Base-by-base conservation (phyloP, 2,113 vertebrate genomes). In the Python bivittatus region DNA sequence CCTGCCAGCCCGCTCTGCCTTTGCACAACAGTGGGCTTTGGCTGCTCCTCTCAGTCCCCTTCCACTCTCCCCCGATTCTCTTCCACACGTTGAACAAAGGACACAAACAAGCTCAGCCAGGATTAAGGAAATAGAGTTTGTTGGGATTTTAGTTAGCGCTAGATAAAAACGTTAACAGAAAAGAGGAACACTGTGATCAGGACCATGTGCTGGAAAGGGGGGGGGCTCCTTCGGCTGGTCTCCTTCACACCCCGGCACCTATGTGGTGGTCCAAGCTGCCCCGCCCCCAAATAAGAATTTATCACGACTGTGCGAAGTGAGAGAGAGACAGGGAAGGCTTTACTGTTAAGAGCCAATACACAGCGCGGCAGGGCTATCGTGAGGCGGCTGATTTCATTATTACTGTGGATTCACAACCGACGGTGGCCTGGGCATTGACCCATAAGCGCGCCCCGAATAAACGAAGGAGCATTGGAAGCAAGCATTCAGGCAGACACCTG, bases 401-500 rank as follows among this genome's bases (percentile, higher is more conserved):
- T 89, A 3, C 3, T 93, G 61, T 88, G 1, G 52, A 91, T 92
- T 92, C 72, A 91, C 68, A 87, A 91, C 6, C 42, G 92, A 92
- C 94, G 68, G 79, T 93, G 95, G 93, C 95, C 96, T 33, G 68
- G 85, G 96, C 97, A 93, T 96, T 48, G 54, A 93, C 83, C 94
- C 95, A 93, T 94, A 25, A 1, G 91, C 44, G 88, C 88, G 8
- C 86, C 52, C 52, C 86, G 91, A 38, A 48, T 92, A 87, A 64
- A 93, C 2, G 72, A 93, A 91, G 94, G 86, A 88, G 95, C 61
- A 88, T 84, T 64, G 85, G 96, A 94, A 98, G 98, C 98, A 98
- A 98, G 98, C 98, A 56, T 96, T 97, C 94, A 96, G 96, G 97
- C 96, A 96, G 95, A 92, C 91, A 53, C 96, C 91, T 96, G 94